Conservation (phyloP, 2,888 invertebrate genomes). For the Linnaemya tessellans region DNA sequence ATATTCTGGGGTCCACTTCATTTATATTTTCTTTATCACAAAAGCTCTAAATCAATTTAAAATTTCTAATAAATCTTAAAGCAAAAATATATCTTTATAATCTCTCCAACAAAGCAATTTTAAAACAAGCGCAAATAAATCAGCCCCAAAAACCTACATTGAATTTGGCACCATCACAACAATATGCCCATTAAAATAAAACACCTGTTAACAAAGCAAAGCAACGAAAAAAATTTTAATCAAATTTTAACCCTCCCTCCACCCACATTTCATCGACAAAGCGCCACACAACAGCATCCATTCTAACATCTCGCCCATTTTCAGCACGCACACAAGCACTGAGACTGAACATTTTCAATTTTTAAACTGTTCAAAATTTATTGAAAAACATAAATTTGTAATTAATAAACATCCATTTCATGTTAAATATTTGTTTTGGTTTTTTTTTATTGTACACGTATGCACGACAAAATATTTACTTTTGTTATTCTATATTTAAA, state of each 20-base stretch:
- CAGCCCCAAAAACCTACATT: background rate
- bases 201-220: slow-evolving; percentile 51
- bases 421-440: background rate
- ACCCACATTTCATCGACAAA: background rate
- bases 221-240: background rate
- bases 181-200: slow-evolving; percentile 8
- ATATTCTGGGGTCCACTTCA: slow-evolving; percentile 27
- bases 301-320: background rate
- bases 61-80: slow-evolving; percentile 11
- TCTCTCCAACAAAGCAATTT: slow-evolving; percentile 30
- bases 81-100: slow-evolving; percentile 35
- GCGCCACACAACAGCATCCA: background rate
- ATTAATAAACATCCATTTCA: slow-evolving; percentile 37
- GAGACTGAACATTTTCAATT: background rate
- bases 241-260: background rate
- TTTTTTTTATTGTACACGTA: slow-evolving; percentile 76
- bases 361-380: slow-evolving; percentile 19
- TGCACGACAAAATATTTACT: slow-evolving; percentile 37
- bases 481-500: slow-evolving; percentile 25
- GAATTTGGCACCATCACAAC: background rate
- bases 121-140: slow-evolving; percentile 24
- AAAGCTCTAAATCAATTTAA: slow-evolving; percentile 52
- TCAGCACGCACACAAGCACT: background rate
- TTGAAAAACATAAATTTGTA: slow-evolving; percentile 78
- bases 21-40: background rate